Evolutionary conservation across 2,113 vertebrate genomes (phyloP), one percentile per base, ranked within the genome.

Genomic region (Glaucidium brasilianum): DNA sequence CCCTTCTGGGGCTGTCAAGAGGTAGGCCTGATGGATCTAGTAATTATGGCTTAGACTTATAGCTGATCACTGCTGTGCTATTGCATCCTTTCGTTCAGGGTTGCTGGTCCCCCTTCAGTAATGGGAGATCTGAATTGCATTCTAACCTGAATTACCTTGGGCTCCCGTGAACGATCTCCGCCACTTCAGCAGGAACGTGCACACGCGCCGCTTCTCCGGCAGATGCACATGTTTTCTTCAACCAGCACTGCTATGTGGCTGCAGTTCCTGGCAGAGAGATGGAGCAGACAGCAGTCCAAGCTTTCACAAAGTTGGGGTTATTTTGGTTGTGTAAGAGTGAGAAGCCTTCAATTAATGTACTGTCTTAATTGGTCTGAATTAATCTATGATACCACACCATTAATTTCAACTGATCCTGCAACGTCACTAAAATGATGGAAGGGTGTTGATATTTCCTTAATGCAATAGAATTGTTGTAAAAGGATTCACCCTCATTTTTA

Each of bases 151-250:
- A 32, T 80, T 83, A 12, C 26, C 20, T 52, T 32, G 11, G 34
- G 15, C 58, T 67, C 41, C 25, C 27, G 2, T 25, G 50, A 50
- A 2, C 14, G 41, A 19, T 58, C 17, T 50, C 35, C 27, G 41
- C 12, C 8, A 4, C 27, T 50, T 39, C 49, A 62, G 30, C 34
- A 52, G 63, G 6, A 52, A 17, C 8, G 43, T 45, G 17, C 43
- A 45, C 43, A 45, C 18, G 43, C 18, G 43, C 43, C 43, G 4
- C 43, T 45, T 45, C n/a, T 71, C 45, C 30, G 68, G 34, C 34
- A 49, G 8, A 23, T 0, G 0, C 11, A 5, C 1, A 0, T 0
- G 12, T 53, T 72, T 64, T 55, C 34, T 77, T 89, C 45, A 55
- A 3, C 12, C 34, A 32, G 32, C 3, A 3, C n/a, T 86, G 39